These are phyloP conservation scores for Solenopsis fugax DNA, from an alignment of 1,140 invertebrate species.

Conservation along the genomic window DNA sequence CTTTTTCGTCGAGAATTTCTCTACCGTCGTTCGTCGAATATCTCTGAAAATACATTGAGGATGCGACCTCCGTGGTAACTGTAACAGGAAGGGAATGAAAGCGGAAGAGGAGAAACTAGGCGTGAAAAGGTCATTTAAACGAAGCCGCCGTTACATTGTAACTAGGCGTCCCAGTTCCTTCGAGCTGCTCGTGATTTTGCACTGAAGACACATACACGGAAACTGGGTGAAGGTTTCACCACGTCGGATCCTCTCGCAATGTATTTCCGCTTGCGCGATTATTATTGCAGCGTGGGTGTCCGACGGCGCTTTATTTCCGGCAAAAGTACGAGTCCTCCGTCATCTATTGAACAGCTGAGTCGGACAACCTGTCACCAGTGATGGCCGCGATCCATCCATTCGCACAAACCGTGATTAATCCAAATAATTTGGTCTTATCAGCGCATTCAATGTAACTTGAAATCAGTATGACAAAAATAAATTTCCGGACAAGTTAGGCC, in stretches of 20 bases:
- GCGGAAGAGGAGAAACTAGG: conserved; percentile 20
- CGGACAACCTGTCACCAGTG: neutral
- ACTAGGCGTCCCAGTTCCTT: conserved; percentile 40
- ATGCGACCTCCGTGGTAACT: neutral
- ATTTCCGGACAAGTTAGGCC: too few species aligned
- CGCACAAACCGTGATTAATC: neutral
- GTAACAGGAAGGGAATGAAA: conserved; percentile 16
- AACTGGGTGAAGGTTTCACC: conserved; percentile 54
- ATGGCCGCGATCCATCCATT: neutral
- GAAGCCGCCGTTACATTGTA: conserved; percentile 16
- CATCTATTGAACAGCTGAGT: conserved; percentile 6
- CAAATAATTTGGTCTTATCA: neutral
- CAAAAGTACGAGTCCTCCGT: neutral
- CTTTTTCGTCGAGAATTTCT: neutral
- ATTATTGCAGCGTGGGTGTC: conserved; percentile 23
- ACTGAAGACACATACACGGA: conserved; percentile 12
- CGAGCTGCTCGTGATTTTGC: conserved; percentile 28
- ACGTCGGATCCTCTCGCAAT: conserved; percentile 13
- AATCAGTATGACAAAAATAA: neutral
- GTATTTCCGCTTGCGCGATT: conserved; percentile 52
- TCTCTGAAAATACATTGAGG: conserved; percentile 9
- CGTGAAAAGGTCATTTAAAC: conserved; percentile 37
- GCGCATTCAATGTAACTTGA: too few species aligned
- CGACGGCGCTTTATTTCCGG: conserved; percentile 19
- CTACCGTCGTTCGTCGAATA: conserved; percentile 5